phyloP scores from a whole-genome alignment of 1,140 invertebrate species.

The Tetragonula clypearis region DNA sequence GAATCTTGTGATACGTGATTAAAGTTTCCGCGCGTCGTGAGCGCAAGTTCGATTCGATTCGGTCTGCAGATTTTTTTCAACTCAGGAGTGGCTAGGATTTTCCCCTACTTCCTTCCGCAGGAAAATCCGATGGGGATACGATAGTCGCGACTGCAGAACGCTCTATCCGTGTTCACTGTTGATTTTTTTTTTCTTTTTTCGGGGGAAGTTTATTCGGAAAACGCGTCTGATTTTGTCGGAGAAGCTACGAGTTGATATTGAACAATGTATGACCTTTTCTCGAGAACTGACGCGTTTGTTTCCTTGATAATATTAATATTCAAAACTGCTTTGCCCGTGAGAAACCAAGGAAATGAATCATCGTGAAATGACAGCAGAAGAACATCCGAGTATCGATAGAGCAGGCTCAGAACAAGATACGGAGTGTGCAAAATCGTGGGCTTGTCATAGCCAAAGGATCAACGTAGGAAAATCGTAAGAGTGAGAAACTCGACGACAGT shows the following conservation, averaged over 20 bases:
- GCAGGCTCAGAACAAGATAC: no score
- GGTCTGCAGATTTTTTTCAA: background rate
- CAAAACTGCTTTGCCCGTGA: no score
- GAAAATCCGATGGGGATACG: background rate
- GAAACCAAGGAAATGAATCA: no score
- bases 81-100: no score
- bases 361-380: no score
- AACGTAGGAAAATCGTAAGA: background rate
- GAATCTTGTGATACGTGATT: constrained; percentile 60
- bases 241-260: no score
- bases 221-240: background rate
- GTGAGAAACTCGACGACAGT: background rate
- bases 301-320: no score
- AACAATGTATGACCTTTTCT: no score
- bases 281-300: no score
- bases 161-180: background rate
- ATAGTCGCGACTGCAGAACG: no score
- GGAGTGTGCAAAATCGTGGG: no score
- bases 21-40: constrained; percentile 44
- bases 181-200: background rate
- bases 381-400: no score
- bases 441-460: background rate
- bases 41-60: background rate
- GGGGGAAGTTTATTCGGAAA: background rate
- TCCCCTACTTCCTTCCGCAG: background rate